Evolutionary conservation across 2,797 vertebrate species (phyloP).

Genomic region (Leuciscus waleckii): DNA sequence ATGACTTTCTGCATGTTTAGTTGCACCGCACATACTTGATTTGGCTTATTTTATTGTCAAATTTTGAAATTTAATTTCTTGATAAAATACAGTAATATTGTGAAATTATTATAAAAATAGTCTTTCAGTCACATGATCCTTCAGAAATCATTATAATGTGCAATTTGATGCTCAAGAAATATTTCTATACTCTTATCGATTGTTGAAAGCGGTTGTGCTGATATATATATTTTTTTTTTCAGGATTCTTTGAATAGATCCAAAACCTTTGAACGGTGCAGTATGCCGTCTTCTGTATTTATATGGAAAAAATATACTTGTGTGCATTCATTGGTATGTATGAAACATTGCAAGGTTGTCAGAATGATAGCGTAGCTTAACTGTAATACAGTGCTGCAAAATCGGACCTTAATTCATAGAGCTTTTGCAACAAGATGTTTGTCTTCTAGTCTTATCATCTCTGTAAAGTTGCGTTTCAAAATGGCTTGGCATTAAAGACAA

Average conservation of each 20-base stretch:
- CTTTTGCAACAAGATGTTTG: neutral
- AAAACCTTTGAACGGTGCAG: neutral
- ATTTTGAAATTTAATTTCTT: too few relatives aligned
- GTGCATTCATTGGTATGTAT: too few relatives aligned
- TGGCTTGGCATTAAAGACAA: neutral
- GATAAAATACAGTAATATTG: neutral
- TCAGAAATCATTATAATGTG: neutral
- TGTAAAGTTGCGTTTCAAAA: neutral
- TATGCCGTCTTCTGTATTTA: neutral
- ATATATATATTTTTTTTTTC: neutral
- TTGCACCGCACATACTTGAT: neutral
- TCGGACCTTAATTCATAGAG: neutral
- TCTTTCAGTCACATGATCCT: neutral
- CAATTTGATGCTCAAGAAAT: neutral
- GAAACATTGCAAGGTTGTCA: neutral
- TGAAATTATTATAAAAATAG: neutral
- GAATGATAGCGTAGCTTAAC: neutral
- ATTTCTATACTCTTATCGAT: neutral
- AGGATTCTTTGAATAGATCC: neutral
- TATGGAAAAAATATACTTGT: neutral
- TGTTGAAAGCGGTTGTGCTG: neutral
- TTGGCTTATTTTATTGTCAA: neutral
- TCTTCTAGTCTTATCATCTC: neutral
- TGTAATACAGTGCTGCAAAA: neutral
- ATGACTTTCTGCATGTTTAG: neutral